Conservation (phyloP, 1,140 invertebrate genomes). For the Epicauta chinensis region DNA sequence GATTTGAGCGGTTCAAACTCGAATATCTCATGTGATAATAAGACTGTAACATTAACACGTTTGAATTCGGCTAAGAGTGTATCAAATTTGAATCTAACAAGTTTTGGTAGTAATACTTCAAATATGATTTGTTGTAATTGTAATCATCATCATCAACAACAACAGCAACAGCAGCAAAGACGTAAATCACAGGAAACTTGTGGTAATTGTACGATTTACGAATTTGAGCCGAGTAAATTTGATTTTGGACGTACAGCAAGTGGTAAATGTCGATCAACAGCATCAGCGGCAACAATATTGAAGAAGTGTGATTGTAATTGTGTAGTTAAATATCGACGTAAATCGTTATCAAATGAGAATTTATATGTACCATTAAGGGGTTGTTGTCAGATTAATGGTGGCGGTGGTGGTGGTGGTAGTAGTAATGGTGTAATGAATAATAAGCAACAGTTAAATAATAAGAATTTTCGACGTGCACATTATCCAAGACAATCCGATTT, state of each 20-base stretch:
- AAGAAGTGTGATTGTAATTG: conserved; percentile 34
- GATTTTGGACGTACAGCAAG: conserved; percentile 25
- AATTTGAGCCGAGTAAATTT: conserved; percentile 34
- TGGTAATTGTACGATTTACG: conserved; percentile 39
- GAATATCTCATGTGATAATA: conserved; percentile 28
- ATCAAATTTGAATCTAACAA: conserved; percentile 37
- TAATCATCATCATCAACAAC: conserved; percentile 11
- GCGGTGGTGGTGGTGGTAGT: no score
- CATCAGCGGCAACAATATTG: conserved; percentile 6
- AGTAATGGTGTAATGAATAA: conserved; percentile 25
- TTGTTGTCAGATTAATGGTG: conserved; percentile 33
- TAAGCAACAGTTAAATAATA: conserved; percentile 23
- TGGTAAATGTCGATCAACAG: conserved; percentile 23
- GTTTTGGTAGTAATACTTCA: conserved; percentile 17
- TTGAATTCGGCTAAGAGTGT: conserved; percentile 39
- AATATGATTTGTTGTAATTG: no score
- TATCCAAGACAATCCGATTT: conserved; percentile 40
- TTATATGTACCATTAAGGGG: conserved; percentile 39
- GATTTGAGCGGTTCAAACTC: conserved; percentile 36
- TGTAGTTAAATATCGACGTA: conserved; percentile 37
- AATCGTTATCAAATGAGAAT: conserved; percentile 54
- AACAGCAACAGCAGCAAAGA: conserved; percentile 13
- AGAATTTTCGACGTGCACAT: conserved; percentile 32
- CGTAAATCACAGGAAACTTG: conserved; percentile 38
- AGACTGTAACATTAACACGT: conserved; percentile 20